phyloP scores from a whole-genome alignment of 2,797 vertebrate species.

The Hoplostethus atlanticus region DNA sequence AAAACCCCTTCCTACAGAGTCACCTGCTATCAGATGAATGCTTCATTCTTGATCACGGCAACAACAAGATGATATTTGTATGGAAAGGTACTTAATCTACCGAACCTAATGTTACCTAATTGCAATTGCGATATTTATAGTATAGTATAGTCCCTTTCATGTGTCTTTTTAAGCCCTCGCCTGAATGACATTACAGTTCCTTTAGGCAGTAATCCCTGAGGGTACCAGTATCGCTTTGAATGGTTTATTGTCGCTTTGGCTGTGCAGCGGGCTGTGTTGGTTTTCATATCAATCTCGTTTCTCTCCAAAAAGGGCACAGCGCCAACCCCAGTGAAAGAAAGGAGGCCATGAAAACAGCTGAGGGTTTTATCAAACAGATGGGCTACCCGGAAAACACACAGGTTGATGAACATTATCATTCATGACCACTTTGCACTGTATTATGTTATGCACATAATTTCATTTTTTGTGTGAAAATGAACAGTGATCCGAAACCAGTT shows the following conservation, averaged over 20 bases:
- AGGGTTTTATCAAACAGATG: constrained; percentile 91
- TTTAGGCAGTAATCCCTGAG: neutral
- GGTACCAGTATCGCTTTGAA: neutral
- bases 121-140: no score
- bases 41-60: constrained; percentile 91
- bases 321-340: constrained; percentile 91
- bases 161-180: no score
- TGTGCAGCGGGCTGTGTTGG: neutral
- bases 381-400: constrained; percentile 90
- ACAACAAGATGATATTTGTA: constrained; percentile 90
- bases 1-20: constrained; percentile 90
- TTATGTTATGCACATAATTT: no score
- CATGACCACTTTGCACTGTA: neutral
- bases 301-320: constrained; percentile 81
- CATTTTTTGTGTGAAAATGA: no score
- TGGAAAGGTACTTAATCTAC: constrained; percentile 90
- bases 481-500: no score
- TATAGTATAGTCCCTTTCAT: no score
- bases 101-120: neutral
- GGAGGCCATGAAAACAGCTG: constrained; percentile 93
- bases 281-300: neutral
- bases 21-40: constrained; percentile 91
- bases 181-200: no score
- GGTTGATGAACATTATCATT: constrained; percentile 66
- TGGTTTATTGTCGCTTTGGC: neutral